Conservation (phyloP, 2,888 invertebrate species). For the Tenthredo notha region DNA sequence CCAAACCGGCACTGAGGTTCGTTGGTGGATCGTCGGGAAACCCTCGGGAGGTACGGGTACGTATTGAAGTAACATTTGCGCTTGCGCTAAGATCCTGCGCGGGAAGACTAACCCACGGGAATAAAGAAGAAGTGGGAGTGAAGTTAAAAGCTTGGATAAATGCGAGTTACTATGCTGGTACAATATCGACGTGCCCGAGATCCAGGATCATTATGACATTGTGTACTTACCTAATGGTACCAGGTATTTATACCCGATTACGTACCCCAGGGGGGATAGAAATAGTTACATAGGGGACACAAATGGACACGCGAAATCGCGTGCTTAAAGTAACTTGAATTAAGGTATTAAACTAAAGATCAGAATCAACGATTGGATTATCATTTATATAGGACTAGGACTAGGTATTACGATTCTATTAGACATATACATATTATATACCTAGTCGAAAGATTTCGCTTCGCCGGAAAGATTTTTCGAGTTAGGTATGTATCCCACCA, state of each 20-base stretch:
- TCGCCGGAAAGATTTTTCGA: neutral
- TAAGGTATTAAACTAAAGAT: neutral
- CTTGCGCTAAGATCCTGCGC: constrained; percentile 51
- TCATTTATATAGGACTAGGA: neutral
- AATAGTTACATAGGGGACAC: neutral
- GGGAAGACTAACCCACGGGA: constrained; percentile 37
- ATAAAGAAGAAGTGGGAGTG: constrained; percentile 26
- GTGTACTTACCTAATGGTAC: neutral
- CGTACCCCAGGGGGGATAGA: neutral
- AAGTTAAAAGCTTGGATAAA: constrained; percentile 50
- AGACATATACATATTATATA: neutral
- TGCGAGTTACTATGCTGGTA: constrained; percentile 24
- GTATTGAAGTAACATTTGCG: neutral
- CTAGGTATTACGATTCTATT: neutral
- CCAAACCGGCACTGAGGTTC: constrained; percentile 48
- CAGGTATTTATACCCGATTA: constrained; percentile 5
- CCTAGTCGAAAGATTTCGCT: neutral
- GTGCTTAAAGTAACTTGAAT: neutral
- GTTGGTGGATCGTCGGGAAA: constrained; percentile 39
- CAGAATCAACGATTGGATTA: neutral
- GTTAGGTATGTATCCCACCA: neutral
- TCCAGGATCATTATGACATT: constrained; percentile 33
- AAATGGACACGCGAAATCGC: constrained; percentile 21
- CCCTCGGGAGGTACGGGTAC: constrained; percentile 30
- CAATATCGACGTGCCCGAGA: constrained; percentile 8